Evolutionary conservation across 2,888 invertebrate genomes (phyloP).

Genomic region (Sepiola atlantica): DNA sequence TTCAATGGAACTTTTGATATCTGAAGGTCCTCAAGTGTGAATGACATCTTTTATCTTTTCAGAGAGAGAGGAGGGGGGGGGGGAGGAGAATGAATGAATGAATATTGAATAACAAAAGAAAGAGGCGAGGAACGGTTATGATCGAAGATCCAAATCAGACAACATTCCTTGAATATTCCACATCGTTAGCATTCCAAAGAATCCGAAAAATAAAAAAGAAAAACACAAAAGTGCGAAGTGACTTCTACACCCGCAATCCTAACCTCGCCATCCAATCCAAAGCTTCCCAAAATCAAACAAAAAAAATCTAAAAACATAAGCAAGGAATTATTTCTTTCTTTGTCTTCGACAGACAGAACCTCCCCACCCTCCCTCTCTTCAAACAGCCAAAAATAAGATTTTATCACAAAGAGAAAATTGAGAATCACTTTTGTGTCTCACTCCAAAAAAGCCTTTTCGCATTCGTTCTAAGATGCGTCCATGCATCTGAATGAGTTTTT

Average conservation of each 20-base stretch:
- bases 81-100: neutral
- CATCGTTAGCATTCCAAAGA: neutral
- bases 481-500: no score
- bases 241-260: neutral
- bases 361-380: no score
- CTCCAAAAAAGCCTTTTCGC: neutral
- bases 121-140: neutral
- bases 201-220: neutral
- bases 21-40: neutral
- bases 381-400: no score
- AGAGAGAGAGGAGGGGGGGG: neutral
- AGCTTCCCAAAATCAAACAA: no score
- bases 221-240: neutral
- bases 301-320: no score
- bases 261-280: neutral
- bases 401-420: neutral
- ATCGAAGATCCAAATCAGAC: neutral
- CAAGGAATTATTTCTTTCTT: neutral
- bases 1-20: neutral
- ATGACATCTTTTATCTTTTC: neutral
- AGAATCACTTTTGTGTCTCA: neutral
- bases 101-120: no score
- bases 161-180: conserved; percentile 32
- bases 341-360: neutral
- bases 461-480: no score